A percentile compares a stretch with the other conserved stretches of the same genome.
These are phyloP conservation scores for Falco rusticolus DNA, from an alignment of 2,797 vertebrate genomes.

Conservation along the genomic window DNA sequence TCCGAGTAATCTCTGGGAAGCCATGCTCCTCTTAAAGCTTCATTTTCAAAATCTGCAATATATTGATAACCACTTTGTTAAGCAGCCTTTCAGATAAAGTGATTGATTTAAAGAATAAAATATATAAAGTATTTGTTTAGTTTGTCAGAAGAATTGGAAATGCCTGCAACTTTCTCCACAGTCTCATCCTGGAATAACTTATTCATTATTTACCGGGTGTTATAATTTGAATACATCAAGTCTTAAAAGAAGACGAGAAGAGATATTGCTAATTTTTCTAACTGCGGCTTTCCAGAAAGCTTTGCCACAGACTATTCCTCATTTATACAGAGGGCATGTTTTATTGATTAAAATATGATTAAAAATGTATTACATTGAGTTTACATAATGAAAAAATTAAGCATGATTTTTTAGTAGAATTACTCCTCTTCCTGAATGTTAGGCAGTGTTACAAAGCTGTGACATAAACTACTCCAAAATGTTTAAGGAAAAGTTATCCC, in stretches of 20 bases:
- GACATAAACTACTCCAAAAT: not conserved
- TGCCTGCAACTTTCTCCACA: not conserved
- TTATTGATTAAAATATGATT: slow-evolving; percentile 15
- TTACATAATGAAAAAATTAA: slow-evolving; percentile 28
- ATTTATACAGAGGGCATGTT: not conserved
- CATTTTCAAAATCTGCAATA: not conserved
- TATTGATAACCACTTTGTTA: not conserved
- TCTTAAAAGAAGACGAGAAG: not conserved
- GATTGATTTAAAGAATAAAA: not conserved
- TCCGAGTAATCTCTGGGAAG: not conserved
- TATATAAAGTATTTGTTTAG: not conserved
- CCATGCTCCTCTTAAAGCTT: not conserved
- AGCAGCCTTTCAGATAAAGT: not conserved
- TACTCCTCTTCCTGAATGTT: not conserved
- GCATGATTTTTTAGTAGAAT: not conserved
- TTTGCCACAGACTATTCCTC: not conserved
- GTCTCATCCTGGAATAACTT: not conserved
- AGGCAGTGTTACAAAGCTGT: not conserved
- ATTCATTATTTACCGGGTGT: not conserved
- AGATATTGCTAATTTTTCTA: not conserved
- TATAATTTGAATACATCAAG: not conserved
- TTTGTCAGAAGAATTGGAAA: slow-evolving; percentile 4
- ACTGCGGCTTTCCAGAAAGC: not conserved
- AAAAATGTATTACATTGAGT: not conserved
- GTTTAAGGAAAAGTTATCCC: not conserved